Conservation (phyloP, 2,888 invertebrate genomes). For the Apotomis capreana region DNA sequence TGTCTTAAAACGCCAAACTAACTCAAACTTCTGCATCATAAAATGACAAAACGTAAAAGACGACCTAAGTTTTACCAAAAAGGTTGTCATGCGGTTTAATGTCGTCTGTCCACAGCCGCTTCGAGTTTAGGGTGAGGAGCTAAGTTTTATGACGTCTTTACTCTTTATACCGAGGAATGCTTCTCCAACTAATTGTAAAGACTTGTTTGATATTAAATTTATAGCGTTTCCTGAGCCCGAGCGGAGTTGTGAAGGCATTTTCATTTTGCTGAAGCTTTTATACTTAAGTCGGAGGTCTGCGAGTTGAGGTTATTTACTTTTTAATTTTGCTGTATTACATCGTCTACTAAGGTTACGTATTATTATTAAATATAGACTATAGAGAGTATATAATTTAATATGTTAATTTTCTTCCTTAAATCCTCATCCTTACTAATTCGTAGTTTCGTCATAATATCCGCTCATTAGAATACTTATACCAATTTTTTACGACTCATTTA, state of each 20-base stretch:
- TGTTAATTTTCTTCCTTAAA: no score
- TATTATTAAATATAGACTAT: no score
- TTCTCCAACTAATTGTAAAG: constrained; percentile 28
- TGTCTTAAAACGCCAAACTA: constrained; percentile 4
- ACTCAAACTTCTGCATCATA: constrained; percentile 8
- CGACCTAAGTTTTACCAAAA: constrained; percentile 28
- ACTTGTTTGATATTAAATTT: constrained; percentile 33
- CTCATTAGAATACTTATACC: no score
- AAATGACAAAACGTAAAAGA: constrained; percentile 12
- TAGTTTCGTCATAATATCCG: no score
- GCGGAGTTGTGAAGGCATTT: constrained; percentile 19
- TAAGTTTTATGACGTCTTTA: constrained; percentile 30
- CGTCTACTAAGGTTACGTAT: no score
- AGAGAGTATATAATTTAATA: no score
- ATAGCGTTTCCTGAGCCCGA: constrained; percentile 3
- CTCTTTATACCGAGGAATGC: constrained; percentile 21
- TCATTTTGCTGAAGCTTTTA: constrained; percentile 18
- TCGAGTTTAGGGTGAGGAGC: constrained; percentile 17
- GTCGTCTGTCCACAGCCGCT: constrained; percentile 19
- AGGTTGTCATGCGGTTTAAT: constrained; percentile 4
- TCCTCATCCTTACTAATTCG: no score
- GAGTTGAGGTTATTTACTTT: constrained; percentile 5
- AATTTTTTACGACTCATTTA: no score
- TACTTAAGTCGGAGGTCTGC: constrained; percentile 2
- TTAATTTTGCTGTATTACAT: neutral